Base-by-base conservation (phyloP, 2,113 vertebrate genomes). In the Megaleporinus macrocephalus region DNA sequence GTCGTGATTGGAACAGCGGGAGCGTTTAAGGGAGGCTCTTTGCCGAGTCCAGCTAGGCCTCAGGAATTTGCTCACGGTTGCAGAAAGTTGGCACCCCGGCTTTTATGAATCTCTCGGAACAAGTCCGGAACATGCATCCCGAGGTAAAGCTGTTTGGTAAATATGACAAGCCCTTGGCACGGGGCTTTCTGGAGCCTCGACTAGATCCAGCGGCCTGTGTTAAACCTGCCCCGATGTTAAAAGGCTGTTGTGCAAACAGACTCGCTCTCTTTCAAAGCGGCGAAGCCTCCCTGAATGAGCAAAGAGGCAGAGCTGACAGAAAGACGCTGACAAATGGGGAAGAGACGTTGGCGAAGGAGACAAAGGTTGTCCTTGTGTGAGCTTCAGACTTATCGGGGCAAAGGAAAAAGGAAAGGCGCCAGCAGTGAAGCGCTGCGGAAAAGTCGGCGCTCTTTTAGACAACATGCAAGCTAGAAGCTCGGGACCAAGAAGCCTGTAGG, bases 151-250 rank as follows among this genome's bases (percentile, higher is more conserved):
- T 81, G 74, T 81, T 84, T 73, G 74, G 61, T 81, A 85, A 79
- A 83, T 85, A 79, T 80, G 80, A 85, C 80, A 83, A 82, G 76
- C 72, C 53, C 66, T 80, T 79, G 84, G 80, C 76, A 76, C 27
- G 3, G 74, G 72, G 51, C 57, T 76, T 71, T 59, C 72, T 24
- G 57, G 29, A 82, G 70, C 53, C 18, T 29, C 29, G 12, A 41
- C 62, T 47, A 47, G 15, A 75, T 57, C 57, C 65, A 53, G 73
- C 44, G 20, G 55, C n/a, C 57, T 29, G 18, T 49, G 24, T 70
- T 72, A 72, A 80, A 69, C 53, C 47, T 20, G 26, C 57, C 62
- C 70, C 26, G 51, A 79, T 70, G 65, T 79, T 83, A 72, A 80
- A 80, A 80, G 71, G 61, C 36, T 41, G 71, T 61, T 68, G 55